A percentile compares a stretch with the other conserved stretches of the same genome.
Conservation (phyloP, 2,797 vertebrate species). For the Scolopax bukidnonensis region DNA sequence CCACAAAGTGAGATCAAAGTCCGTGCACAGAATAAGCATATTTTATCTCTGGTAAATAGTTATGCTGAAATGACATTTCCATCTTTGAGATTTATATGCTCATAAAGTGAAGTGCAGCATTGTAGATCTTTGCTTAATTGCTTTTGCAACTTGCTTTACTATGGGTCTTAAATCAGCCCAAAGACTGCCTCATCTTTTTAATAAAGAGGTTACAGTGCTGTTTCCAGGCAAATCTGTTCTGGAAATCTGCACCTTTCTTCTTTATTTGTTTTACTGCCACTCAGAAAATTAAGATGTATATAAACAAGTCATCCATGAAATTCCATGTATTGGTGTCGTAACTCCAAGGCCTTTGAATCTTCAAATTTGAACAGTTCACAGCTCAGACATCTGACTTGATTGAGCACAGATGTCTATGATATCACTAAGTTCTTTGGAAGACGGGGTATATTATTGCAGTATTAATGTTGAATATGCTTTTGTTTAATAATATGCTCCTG, state of each 20-base stretch:
- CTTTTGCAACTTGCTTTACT: slow-evolving; percentile 31
- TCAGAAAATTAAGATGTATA: slow-evolving; percentile 26
- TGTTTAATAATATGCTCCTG: slow-evolving; percentile 21
- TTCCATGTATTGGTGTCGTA: slow-evolving; percentile 54
- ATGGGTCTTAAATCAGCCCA: background rate
- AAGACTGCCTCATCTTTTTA: background rate
- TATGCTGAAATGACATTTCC: background rate
- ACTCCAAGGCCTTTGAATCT: slow-evolving; percentile 23
- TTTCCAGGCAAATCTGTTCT: slow-evolving; percentile 25
- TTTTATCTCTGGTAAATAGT: background rate
- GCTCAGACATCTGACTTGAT: slow-evolving; percentile 27
- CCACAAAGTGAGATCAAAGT: background rate
- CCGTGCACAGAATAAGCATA: background rate
- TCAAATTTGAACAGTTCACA: slow-evolving; percentile 9
- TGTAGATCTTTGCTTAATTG: background rate
- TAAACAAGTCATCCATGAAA: slow-evolving; percentile 47
- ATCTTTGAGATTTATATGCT: slow-evolving; percentile 24
- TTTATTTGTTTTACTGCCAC: slow-evolving; percentile 60
- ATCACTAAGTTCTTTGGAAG: slow-evolving; percentile 16
- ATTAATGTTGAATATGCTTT: background rate
- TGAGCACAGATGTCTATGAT: slow-evolving; percentile 61
- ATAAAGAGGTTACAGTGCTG: background rate
- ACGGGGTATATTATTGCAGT: background rate
- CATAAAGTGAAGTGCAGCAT: background rate
- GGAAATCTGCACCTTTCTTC: slow-evolving; percentile 22